Evolutionary conservation across 2,113 vertebrate species (phyloP).

Genomic region (Hyperoodon ampullatus): DNA sequence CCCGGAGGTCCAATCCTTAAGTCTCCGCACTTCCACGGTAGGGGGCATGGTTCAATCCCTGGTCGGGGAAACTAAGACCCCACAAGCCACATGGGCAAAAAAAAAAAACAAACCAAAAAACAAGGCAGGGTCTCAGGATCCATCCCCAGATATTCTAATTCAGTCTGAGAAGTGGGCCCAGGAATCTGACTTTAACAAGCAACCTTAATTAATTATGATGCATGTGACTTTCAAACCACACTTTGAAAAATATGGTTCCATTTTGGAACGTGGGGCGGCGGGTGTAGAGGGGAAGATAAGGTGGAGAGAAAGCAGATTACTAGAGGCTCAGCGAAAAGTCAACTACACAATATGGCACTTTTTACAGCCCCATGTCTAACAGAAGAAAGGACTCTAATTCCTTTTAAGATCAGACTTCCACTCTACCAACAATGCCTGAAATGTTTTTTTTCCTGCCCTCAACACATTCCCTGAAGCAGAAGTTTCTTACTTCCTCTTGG

Average conservation of each 20-base stretch:
- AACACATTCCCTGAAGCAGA: not conserved
- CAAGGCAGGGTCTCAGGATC: not conserved
- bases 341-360: not conserved
- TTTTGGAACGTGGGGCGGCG: not conserved
- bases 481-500: not conserved
- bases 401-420: slow-evolving; percentile 1
- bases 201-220: slow-evolving; percentile 7
- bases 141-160: slow-evolving; percentile 23
- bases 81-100: too few species aligned
- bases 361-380: not conserved
- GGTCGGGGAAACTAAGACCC: too few species aligned
- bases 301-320: not conserved
- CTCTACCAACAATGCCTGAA: not conserved
- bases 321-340: not conserved
- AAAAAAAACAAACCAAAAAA: too few species aligned
- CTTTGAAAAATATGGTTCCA: slow-evolving; percentile 39
- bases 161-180: not conserved
- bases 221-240: not conserved
- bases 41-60: too few species aligned
- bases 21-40: too few species aligned
- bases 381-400: not conserved
- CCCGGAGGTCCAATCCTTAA: too few species aligned
- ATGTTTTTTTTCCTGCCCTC: not conserved
- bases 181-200: slow-evolving; percentile 38
- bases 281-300: not conserved